Evolutionary conservation across 2,113 vertebrate genomes (phyloP).

Genomic region (Astur gentilis): DNA sequence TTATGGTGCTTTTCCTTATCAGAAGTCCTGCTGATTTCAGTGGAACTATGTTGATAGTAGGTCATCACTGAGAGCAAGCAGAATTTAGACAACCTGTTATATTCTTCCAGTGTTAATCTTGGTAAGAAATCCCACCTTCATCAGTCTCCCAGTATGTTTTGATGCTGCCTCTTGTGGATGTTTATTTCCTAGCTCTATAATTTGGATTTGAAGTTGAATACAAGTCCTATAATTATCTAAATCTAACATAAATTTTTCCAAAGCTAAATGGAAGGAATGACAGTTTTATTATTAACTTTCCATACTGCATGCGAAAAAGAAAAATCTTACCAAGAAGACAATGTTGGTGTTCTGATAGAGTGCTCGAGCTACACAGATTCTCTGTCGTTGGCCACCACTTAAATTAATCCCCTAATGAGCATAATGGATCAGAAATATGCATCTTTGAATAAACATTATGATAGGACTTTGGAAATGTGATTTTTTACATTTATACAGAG

Average conservation of each 20-base stretch:
- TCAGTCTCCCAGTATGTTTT: neutral
- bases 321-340: slow-evolving; percentile 90
- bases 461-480: neutral
- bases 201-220: neutral
- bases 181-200: neutral
- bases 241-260: neutral
- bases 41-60: neutral
- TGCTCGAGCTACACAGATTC: slow-evolving; percentile 94
- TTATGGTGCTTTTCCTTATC: neutral
- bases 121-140: neutral
- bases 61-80: neutral
- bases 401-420: slow-evolving; percentile 91
- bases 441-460: slow-evolving; percentile 3
- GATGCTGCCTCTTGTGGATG: neutral
- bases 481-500: neutral
- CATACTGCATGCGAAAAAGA: neutral
- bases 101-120: neutral
- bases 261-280: neutral
- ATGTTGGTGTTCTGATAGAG: slow-evolving; percentile 98
- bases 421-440: slow-evolving; percentile 24
- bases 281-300: neutral
- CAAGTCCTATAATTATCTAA: neutral
- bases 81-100: neutral
- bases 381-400: slow-evolving; percentile 94
- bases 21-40: neutral